phyloP scores from a whole-genome alignment of 2,113 vertebrate genomes.

The Phyllostomus discolor region DNA sequence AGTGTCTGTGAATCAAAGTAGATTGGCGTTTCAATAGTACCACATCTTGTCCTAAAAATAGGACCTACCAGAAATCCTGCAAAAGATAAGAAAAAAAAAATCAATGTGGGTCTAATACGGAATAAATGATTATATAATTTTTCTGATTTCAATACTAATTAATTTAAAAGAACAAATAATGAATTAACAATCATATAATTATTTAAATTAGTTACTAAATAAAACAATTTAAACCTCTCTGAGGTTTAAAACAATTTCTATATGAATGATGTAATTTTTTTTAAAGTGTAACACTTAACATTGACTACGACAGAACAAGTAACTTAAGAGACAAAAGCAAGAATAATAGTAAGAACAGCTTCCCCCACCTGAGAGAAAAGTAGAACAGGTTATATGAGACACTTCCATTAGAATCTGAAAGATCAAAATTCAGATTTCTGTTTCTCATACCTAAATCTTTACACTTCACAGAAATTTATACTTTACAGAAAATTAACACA shows the following conservation, averaged over 20 bases:
- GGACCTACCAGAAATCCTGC: slow-evolving; percentile 76
- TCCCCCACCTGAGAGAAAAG: background rate
- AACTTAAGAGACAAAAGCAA: background rate
- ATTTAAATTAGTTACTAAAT: slow-evolving; percentile 39
- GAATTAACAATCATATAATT: slow-evolving; percentile 24
- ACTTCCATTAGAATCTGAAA: background rate
- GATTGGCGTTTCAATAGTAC: slow-evolving; percentile 46
- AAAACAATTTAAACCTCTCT: background rate
- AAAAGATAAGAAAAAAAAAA: slow-evolving; percentile 69
- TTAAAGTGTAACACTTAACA: background rate
- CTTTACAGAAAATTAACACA: background rate
- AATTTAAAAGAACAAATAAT: slow-evolving; percentile 10
- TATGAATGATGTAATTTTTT: background rate
- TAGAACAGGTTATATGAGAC: background rate
- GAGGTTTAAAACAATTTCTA: slow-evolving; percentile 11
- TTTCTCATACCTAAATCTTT: background rate
- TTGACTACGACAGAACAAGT: slow-evolving; percentile 6
- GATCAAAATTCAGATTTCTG: background rate
- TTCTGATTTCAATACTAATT: background rate
- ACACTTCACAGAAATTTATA: background rate
- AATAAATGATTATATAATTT: background rate
- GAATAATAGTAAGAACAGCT: background rate
- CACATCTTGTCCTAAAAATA: slow-evolving; percentile 64
- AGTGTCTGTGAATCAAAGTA: slow-evolving; percentile 53
- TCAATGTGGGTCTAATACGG: background rate